Conservation (phyloP, 64 coral and sea anemone species). For the Anthopleura sola region DNA sequence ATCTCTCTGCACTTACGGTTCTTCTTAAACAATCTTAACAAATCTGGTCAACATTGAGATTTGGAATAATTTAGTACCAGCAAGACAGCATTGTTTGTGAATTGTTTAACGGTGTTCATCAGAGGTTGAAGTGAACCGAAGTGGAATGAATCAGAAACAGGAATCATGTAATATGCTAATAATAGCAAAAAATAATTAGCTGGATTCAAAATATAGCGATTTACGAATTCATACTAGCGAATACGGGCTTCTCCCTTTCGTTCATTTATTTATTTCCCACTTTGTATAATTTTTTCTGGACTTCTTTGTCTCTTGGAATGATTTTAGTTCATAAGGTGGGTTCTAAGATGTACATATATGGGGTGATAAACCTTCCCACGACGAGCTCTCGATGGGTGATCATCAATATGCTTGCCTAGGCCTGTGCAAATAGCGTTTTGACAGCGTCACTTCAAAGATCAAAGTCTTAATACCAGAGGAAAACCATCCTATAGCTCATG, state of each 20-base stretch:
- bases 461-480: not conserved
- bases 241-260: not conserved
- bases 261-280: not conserved
- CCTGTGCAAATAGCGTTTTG: not conserved
- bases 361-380: not conserved
- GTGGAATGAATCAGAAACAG: not conserved
- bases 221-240: not conserved
- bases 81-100: not conserved
- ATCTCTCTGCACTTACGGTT: not conserved
- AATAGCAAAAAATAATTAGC: not conserved
- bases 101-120: not conserved
- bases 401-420: not conserved
- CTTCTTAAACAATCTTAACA: not conserved
- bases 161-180: not conserved
- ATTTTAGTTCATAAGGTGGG: not conserved
- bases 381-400: too few relatives aligned
- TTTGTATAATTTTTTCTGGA: not conserved
- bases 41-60: not conserved
- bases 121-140: not conserved
- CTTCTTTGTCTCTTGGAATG: not conserved
- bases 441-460: not conserved
- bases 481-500: not conserved
- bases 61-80: not conserved
- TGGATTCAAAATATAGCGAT: not conserved
- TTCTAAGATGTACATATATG: constrained; percentile 3